Evolutionary conservation across 2,113 vertebrate species (phyloP), one percentile per base, ranked within the genome.

Genomic region (Actinemys pallida): DNA sequence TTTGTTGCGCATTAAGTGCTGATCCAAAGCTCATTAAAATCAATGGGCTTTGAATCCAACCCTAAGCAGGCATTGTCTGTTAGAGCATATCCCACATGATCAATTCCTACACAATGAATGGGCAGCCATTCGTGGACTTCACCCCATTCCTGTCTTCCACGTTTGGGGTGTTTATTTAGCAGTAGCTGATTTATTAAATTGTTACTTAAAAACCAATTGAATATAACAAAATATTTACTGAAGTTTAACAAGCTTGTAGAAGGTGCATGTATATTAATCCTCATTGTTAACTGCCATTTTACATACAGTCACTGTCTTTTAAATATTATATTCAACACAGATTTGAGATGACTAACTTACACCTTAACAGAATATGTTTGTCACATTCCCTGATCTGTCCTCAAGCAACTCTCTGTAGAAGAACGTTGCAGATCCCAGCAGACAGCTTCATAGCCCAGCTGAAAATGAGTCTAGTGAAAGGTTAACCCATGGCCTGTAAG

Each of bases 141-240:
- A 59, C 86, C 79, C 96, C 90, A 24, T 85, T 91, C 65, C 59
- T 90, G 94, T 88, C 0, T 3, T 90, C 83, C 90, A 65, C 57
- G 57, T 53, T 94, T 83, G 24, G 87, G 95, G 87, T 96, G 81
- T 95, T 97, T 97, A 91, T 89, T 95, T 92, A 95, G 83, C 79
- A 56, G 90, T 90, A 95, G 76, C 42, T 84, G 85, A 96, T 95
- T 95, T 92, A 92, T 90, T 95, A 82, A 85, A 96, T 88, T 95
- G 92, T 54, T 94, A 95, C 92, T 92, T 93, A 95, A 95, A 89
- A 95, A 82, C 35, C 31, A 14, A 42, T 88, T 50, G 82, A 94
- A 95, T 95, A 92, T 96, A 95, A 96, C 94, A 97, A 96, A 57
- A 96, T 97, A 96, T 97, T 96, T 97, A 94, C 94, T 95, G 94